These are phyloP conservation scores for Porites cylindrica DNA, from an alignment of 92 coral and sea anemone genomes.

Conservation along the genomic window DNA sequence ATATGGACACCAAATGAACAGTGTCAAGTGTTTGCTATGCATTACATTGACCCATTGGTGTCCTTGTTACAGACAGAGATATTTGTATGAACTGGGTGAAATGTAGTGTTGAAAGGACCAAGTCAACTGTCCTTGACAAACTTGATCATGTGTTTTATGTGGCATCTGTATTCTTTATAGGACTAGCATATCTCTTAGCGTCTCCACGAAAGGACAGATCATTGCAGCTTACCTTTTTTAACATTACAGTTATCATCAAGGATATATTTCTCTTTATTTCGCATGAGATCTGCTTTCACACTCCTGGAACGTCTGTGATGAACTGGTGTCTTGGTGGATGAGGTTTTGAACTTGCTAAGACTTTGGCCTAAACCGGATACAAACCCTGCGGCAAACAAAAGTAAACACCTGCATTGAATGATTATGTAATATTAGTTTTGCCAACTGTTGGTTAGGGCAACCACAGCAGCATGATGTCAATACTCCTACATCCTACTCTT, in stretches of 20 bases:
- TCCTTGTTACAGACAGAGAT: no score
- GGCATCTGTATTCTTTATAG: no score
- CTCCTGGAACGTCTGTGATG: slow-evolving; percentile 95
- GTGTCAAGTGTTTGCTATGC: no score
- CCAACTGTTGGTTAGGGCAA: neutral
- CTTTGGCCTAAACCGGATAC: slow-evolving; percentile 90
- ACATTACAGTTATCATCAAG: slow-evolving; percentile 31
- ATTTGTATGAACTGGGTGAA: no score
- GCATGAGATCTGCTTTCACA: slow-evolving; percentile 90
- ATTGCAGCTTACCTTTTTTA: slow-evolving; percentile 42
- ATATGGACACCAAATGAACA: no score
- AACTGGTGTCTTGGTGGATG: slow-evolving; percentile 78
- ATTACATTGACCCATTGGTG: no score
- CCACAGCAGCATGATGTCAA: no score
- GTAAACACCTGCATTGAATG: neutral
- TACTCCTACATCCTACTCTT: no score
- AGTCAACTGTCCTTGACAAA: no score
- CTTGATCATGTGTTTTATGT: no score
- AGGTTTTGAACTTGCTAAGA: slow-evolving; percentile 77
- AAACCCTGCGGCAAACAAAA: slow-evolving; percentile 69
- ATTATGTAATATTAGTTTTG: neutral
- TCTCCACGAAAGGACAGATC: neutral
- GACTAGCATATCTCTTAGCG: no score
- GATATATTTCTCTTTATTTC: slow-evolving; percentile 71
- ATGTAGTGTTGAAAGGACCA: no score